phyloP scores from a whole-genome alignment of 2,113 vertebrate genomes.

The Lophochroa leadbeateri region DNA sequence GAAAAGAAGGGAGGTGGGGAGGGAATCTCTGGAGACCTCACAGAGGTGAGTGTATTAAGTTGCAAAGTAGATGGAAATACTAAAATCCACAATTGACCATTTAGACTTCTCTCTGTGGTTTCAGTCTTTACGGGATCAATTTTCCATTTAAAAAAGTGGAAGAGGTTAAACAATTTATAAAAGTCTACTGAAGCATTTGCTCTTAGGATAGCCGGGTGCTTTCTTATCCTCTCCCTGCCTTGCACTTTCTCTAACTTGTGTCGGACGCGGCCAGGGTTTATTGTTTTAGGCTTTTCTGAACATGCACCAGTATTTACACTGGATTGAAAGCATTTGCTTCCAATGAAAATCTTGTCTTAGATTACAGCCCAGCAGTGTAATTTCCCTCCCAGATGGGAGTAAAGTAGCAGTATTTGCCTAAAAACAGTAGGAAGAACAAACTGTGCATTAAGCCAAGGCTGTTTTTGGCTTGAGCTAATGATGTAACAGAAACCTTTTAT shows the following conservation, averaged over 20 bases:
- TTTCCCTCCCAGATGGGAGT: constrained; percentile 88
- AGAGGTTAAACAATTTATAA: constrained; percentile 81
- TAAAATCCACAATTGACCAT: constrained; percentile 83
- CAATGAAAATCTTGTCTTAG: constrained; percentile 99
- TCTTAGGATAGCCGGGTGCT: constrained; percentile 66
- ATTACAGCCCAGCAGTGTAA: constrained; percentile 93
- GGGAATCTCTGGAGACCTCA: constrained; percentile 81
- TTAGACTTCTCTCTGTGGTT: constrained; percentile 76
- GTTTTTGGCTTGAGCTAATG: constrained; percentile 93
- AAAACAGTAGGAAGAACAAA: constrained; percentile 98
- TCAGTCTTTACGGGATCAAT: constrained; percentile 76
- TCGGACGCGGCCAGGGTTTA: constrained; percentile 89
- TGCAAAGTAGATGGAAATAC: constrained; percentile 87
- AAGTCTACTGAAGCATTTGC: constrained; percentile 71
- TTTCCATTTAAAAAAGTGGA: constrained; percentile 73
- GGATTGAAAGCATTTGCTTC: constrained; percentile 99
- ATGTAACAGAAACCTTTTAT: constrained; percentile 93
- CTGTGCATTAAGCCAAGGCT: constrained; percentile 88
- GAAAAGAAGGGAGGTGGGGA: not conserved
- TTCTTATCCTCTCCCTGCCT: constrained; percentile 69
- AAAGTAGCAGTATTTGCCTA: constrained; percentile 90
- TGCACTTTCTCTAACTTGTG: constrained; percentile 87
- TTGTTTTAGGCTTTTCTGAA: constrained; percentile 99
- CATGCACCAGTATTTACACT: constrained; percentile 97
- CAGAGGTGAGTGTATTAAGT: constrained; percentile 87